Evolutionary conservation across 2,113 vertebrate species (phyloP).

Genomic region (Pterocles gutturalis): DNA sequence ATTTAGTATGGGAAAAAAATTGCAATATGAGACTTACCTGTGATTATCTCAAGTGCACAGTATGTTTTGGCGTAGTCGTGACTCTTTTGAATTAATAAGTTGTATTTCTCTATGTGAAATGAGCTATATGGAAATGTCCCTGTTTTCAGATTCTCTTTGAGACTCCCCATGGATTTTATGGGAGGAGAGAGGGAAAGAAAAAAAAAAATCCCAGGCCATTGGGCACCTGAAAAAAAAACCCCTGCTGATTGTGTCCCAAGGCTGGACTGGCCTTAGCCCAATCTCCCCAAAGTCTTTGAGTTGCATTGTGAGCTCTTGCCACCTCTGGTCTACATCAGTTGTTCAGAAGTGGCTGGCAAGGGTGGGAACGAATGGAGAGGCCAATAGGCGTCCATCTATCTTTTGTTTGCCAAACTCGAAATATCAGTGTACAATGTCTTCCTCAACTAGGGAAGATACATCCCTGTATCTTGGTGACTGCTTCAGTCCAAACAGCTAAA

Average conservation of each 20-base stretch:
- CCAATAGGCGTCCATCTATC: background rate
- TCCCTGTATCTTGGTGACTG: background rate
- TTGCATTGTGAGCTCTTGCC: background rate
- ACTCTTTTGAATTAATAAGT: background rate
- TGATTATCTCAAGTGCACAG: constrained; percentile 4
- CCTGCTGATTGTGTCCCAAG: background rate
- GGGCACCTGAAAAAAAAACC: background rate
- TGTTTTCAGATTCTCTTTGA: constrained; percentile 10
- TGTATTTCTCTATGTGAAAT: constrained; percentile 31
- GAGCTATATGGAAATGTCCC: background rate
- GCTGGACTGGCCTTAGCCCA: background rate
- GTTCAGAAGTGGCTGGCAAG: background rate
- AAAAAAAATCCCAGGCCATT: background rate
- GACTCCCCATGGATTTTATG: constrained; percentile 1
- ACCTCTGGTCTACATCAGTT: background rate
- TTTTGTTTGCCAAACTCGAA: background rate
- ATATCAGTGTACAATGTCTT: background rate
- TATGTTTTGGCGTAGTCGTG: background rate
- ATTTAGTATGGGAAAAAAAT: background rate
- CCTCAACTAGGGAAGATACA: background rate
- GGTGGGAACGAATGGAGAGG: background rate
- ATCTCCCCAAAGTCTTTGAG: background rate
- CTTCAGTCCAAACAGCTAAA: background rate
- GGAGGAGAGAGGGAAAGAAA: background rate
- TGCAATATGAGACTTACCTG: background rate